Conservation (phyloP, 1,140 invertebrate species). For the Lasioglossum baleicum region DNA sequence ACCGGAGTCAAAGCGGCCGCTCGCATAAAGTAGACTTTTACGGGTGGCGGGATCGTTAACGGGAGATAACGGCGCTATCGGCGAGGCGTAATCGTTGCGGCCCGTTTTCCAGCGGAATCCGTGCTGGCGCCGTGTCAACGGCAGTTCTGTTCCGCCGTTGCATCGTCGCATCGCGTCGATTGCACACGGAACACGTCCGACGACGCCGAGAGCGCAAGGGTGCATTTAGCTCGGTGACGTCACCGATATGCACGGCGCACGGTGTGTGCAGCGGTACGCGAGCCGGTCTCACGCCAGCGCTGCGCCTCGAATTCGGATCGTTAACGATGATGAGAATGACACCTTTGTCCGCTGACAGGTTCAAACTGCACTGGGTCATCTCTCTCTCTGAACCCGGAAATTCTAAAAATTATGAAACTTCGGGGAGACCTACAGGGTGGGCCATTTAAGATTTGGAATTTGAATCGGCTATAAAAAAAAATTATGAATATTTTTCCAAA, state of each 20-base stretch:
- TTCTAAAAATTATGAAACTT: too few relatives aligned
- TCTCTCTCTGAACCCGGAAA: too few relatives aligned
- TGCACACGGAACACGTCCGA: neutral
- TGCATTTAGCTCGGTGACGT: constrained; percentile 33
- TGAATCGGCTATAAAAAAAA: too few relatives aligned
- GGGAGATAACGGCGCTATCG: constrained; percentile 12
- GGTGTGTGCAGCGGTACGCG: neutral
- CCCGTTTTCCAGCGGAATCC: neutral
- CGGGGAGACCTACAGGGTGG: too few relatives aligned
- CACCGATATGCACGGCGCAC: neutral
- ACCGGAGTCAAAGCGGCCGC: neutral
- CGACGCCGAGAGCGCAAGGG: neutral
- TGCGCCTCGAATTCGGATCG: constrained; percentile 14
- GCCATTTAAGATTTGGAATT: too few relatives aligned
- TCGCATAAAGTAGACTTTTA: constrained; percentile 19
- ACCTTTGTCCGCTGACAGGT: constrained; percentile 27
- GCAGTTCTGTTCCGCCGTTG: neutral
- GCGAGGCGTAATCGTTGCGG: neutral
- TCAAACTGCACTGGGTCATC: too few relatives aligned
- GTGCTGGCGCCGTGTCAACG: constrained; percentile 34
- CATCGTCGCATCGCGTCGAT: neutral
- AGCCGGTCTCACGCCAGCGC: constrained; percentile 32
- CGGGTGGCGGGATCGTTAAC: constrained; percentile 8
- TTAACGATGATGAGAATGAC: constrained; percentile 46
- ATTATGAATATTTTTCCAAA: too few relatives aligned